Base-by-base conservation (phyloP, 92 coral and sea anemone genomes). In the Siderastrea radians region DNA sequence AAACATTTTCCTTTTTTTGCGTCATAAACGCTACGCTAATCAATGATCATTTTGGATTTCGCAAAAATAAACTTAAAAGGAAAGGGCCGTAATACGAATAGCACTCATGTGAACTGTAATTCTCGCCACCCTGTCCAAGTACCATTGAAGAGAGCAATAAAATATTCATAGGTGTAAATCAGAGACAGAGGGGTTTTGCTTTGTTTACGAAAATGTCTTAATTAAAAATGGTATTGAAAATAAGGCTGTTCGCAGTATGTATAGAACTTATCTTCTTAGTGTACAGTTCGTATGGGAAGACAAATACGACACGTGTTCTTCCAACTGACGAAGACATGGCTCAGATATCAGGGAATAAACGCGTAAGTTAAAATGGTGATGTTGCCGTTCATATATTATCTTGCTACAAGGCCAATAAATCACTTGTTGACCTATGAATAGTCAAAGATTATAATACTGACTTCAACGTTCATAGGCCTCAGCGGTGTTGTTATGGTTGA, bases 301-400 rank as follows among this genome's bases (percentile, higher is more conserved):
- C 44, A 62, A 59, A 66, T 13, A 74, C 17, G 53, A 68, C 43
- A 80, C 72, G 10, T 61, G 5, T 11, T n/a, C 8, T 50, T 43
- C 51, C 2, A 16, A 26, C 38, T 5, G 77, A 6, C 5, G 13
- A 60, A 26, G 53, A 50, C 2, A 1, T n/a, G 4, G 66, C 68
- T 58, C 38, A 0, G 38, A 68, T 47, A 19, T 15, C 72, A 48
- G 78, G 73, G 46, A 74, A 45, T 16, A 90, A 87, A 66, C 87
- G 93, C 82, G 93, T 90, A 60, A 90, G 91, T 54, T 16, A 15
- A 8, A 11, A 43, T 11, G 38, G 6, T 58, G 5, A 19, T 53
- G 3, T 12, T 70, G 54, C 61, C 38, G 38, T 26, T 26, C 38
- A 26, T 0, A 0, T 26, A 26, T 26, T 53, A 50, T 45, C 14